Base-by-base conservation (phyloP, 2,797 vertebrate genomes). In the Steatocranus sp. region DNA sequence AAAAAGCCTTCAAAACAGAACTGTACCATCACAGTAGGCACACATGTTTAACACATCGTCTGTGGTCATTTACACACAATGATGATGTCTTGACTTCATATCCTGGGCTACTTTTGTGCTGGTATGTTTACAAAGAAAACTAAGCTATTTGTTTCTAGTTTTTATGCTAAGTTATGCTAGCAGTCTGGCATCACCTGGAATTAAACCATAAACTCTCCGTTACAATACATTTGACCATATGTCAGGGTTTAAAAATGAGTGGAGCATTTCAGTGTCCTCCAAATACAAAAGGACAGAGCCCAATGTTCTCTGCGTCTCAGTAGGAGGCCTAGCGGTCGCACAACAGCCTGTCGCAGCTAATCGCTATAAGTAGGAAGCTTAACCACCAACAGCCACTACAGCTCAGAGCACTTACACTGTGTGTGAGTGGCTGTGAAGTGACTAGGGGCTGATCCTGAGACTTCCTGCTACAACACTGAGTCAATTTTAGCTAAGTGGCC, bases 281-380 rank as follows among this genome's bases (percentile, higher is more conserved):
- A 25, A 51, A 27, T 17, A 9, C 63, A 78, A 20, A 76, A 49
- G 46, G 38, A 14, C 54, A 36, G 43, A 76, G 32, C 14, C 68
- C 58, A 6, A 3, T 77, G 20, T 32, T 61, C 32, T 30, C 32
- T 63, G 17, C 11, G 14, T 63, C 79, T 53, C 53, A 34, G 83
- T 2, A 18, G 75, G 68, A 36, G 66, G 58, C 43, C 38, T 18
- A 53, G 74, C 3, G 3, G 77, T 78, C 32, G 41, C 6, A 15
- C 81, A 85, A 85, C 80, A 86, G 88, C 82, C 89, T 86, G 88
- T 86, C 11, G 18, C 63, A 56, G 89, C 80, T 91, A 91, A 94
- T 93, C 85, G 78, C 70, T n/a, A 18, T 88, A 89, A 89, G 83
- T 11, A 86, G 77, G 66, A 51, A 87, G 91, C 86, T 93, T 90